These are phyloP conservation scores for Athalia cordata DNA, from an alignment of 2,888 invertebrate species.

Conservation along the genomic window DNA sequence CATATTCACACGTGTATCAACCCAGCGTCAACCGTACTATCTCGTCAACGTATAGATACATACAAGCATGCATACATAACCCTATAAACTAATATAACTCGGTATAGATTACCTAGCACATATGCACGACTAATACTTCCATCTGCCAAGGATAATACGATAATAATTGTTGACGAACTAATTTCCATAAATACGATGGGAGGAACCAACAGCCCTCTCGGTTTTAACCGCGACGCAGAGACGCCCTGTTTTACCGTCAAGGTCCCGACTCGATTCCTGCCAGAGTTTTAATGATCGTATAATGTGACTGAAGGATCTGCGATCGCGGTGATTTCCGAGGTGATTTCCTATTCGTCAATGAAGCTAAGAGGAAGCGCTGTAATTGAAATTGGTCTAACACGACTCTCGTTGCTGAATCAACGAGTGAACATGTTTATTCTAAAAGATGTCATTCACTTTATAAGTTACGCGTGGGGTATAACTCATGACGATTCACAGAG, in stretches of 20 bases:
- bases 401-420: too few relatives aligned
- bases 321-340: not conserved
- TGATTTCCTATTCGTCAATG: not conserved
- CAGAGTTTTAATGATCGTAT: not conserved
- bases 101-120: not conserved
- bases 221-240: not conserved
- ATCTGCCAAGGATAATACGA: constrained; percentile 19
- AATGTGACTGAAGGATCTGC: not conserved
- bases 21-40: constrained; percentile 15
- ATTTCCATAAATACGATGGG: constrained; percentile 30
- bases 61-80: not conserved
- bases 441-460: not conserved
- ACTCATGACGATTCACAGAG: constrained; percentile 26
- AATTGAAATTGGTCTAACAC: too few relatives aligned
- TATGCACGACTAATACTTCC: not conserved
- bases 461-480: constrained; percentile 9
- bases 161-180: constrained; percentile 44
- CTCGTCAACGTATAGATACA: not conserved
- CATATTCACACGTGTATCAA: not conserved
- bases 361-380: not conserved
- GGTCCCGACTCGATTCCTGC: not conserved
- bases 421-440: too few relatives aligned
- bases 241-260: not conserved
- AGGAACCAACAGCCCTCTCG: not conserved
- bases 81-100: not conserved